Percentiles rank a stretch among this genome's conserved stretches.
Evolutionary conservation across 2,888 invertebrate genomes (phyloP).

Genomic region (Pomacea canaliculata): DNA sequence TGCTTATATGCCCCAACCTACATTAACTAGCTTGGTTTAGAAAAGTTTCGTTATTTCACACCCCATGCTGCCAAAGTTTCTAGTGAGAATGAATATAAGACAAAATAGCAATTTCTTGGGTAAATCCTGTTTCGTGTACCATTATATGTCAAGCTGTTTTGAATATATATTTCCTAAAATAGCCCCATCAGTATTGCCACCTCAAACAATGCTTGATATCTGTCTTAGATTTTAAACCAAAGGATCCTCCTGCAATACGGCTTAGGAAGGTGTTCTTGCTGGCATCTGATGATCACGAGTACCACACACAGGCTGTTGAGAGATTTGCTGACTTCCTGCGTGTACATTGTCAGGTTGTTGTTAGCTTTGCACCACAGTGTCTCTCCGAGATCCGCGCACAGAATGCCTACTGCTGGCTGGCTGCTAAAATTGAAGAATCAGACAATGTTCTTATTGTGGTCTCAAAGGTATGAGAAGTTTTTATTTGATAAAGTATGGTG

Average conservation of each 20-base stretch:
- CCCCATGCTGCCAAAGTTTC: too few species aligned
- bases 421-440: constrained; percentile 15
- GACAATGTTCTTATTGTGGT: constrained; percentile 20
- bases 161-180: too few species aligned
- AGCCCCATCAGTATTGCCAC: too few species aligned
- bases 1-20: too few species aligned
- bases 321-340: constrained; percentile 12
- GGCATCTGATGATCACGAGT: constrained; percentile 18
- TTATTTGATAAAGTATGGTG: too few species aligned
- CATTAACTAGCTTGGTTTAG: too few species aligned
- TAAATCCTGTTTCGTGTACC: too few species aligned
- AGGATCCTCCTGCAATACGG: background rate
- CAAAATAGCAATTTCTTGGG: too few species aligned
- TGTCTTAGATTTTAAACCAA: background rate
- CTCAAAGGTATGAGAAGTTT: constrained; percentile 6
- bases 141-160: too few species aligned
- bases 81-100: too few species aligned
- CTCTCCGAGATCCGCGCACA: constrained; percentile 1
- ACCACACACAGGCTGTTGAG: constrained; percentile 15
- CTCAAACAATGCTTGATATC: too few species aligned
- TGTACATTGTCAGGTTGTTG: constrained; percentile 17
- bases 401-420: constrained; percentile 19
- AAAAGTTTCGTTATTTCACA: too few species aligned
- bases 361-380: constrained; percentile 22
- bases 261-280: constrained; percentile 8